Evolutionary conservation across 2,797 vertebrate species (phyloP).

Genomic region (Miichthys miiuy): DNA sequence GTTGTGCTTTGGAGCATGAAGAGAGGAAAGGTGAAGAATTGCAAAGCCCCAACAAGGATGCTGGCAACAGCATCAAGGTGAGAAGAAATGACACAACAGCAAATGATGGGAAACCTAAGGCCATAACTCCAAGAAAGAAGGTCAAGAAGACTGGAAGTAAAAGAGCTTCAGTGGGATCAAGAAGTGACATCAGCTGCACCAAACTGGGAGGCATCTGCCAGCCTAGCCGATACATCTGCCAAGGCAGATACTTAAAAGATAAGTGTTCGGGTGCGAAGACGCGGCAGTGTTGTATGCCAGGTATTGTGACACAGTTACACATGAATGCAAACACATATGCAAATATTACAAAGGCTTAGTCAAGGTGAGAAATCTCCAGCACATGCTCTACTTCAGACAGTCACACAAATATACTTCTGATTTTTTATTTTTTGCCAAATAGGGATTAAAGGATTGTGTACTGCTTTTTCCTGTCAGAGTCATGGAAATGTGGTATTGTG

Average conservation of each 20-base stretch:
- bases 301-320: conserved; percentile 35
- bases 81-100: conserved; percentile 42
- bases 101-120: conserved; percentile 19
- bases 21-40: conserved; percentile 30
- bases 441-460: neutral
- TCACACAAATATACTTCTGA: neutral
- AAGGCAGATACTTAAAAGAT: conserved; percentile 67
- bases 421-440: neutral
- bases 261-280: conserved; percentile 55
- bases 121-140: conserved; percentile 28
- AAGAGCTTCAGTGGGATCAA: conserved; percentile 9
- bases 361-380: neutral
- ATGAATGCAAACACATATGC: neutral
- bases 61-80: conserved; percentile 23
- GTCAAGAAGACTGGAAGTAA: conserved; percentile 41
- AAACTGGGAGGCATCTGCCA: conserved; percentile 75
- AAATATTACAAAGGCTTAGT: neutral
- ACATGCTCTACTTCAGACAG: neutral
- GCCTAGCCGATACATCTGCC: conserved; percentile 60
- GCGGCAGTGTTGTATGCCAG: conserved; percentile 69
- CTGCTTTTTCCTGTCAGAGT: conserved; percentile 2
- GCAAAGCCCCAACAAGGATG: conserved; percentile 28
- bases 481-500: conserved; percentile 28
- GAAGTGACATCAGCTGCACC: conserved; percentile 53
- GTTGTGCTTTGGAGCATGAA: conserved; percentile 45